A percentile compares a stretch with the other conserved stretches of the same genome.
Evolutionary conservation across 1,140 invertebrate species (phyloP).

Genomic region (Rhysida immarginata): DNA sequence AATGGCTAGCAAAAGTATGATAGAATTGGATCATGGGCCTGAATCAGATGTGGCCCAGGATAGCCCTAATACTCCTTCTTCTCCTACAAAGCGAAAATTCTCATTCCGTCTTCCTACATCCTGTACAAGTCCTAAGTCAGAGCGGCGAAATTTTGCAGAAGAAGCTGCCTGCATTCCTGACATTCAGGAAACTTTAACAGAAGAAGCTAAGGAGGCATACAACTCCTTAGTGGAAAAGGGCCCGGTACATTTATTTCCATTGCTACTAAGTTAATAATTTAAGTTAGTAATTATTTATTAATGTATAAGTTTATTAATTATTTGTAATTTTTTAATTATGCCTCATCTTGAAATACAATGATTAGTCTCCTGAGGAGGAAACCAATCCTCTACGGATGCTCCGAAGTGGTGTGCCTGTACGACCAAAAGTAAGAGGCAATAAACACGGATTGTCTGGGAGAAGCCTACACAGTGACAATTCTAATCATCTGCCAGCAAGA

Average conservation of each 20-base stretch:
- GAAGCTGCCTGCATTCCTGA: constrained; percentile 78
- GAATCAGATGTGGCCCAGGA: constrained; percentile 31
- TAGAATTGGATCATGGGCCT: constrained; percentile 43
- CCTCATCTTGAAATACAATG: no score
- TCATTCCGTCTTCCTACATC: constrained; percentile 57
- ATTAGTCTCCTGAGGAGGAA: constrained; percentile 33
- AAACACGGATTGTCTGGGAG: constrained; percentile 29
- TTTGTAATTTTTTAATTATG: no score
- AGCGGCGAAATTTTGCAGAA: constrained; percentile 71
- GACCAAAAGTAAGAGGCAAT: constrained; percentile 41
- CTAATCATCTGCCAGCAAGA: background rate
- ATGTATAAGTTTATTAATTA: no score
- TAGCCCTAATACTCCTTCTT: constrained; percentile 50
- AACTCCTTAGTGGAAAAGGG: constrained; percentile 71
- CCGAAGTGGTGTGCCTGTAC: constrained; percentile 43
- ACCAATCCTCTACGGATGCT: constrained; percentile 57
- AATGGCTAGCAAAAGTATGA: constrained; percentile 73
- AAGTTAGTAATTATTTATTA: no score
- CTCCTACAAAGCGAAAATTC: constrained; percentile 68
- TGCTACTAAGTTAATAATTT: no score
- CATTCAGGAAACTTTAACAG: constrained; percentile 52
- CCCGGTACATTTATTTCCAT: constrained; percentile 15
- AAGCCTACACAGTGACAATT: constrained; percentile 11
- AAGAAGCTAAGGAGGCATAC: constrained; percentile 69
- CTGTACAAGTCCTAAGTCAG: constrained; percentile 40